Conservation (phyloP, 2,113 vertebrate genomes). For the Burhinus oedicnemus region DNA sequence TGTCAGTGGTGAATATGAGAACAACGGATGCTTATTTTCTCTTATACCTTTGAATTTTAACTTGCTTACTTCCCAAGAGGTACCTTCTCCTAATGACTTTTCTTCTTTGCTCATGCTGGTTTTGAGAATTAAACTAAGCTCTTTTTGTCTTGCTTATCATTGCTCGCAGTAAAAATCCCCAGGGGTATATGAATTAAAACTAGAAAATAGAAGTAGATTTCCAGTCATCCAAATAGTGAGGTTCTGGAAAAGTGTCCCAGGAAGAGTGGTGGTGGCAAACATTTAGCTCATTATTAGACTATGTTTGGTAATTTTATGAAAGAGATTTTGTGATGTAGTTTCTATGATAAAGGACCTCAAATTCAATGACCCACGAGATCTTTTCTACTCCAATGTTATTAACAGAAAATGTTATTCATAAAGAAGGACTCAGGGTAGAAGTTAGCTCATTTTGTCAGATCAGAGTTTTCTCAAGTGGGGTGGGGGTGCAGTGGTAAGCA, state of each 20-base stretch:
- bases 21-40: constrained; percentile 7
- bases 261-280: not conserved
- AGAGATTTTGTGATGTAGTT: not conserved
- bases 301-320: not conserved
- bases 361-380: not conserved
- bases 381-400: not conserved
- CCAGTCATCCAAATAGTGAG: not conserved
- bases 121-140: constrained; percentile 28
- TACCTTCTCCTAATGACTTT: constrained; percentile 9
- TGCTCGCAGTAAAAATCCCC: not conserved
- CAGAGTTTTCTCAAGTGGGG: not conserved
- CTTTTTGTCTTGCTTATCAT: constrained; percentile 27
- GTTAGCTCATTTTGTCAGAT: not conserved
- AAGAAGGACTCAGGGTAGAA: not conserved
- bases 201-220: constrained; percentile 4
- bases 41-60: not conserved
- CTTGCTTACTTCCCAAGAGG: constrained; percentile 38
- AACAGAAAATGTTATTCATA: not conserved
- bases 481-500: not conserved
- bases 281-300: not conserved
- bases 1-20: not conserved
- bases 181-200: constrained; percentile 28
- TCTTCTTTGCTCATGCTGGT: not conserved
- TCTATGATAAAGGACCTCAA: not conserved
- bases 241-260: not conserved